phyloP scores from a whole-genome alignment of 2,113 vertebrate genomes.

The Python bivittatus region DNA sequence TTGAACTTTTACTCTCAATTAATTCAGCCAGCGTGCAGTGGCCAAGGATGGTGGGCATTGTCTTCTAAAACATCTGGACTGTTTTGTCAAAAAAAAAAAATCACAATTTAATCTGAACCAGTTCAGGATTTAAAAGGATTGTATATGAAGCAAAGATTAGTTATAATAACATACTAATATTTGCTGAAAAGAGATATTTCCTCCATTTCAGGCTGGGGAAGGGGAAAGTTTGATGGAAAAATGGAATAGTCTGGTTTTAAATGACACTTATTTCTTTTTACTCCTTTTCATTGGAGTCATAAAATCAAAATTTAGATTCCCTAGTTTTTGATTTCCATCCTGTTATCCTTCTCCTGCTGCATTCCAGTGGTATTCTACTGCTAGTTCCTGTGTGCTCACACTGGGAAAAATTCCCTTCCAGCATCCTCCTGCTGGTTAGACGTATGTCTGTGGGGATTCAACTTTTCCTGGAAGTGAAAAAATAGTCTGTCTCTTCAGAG shows the following conservation, averaged over 20 bases:
- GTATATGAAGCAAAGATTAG: not conserved
- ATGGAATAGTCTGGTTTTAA: slow-evolving; percentile 35
- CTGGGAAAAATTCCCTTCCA: slow-evolving; percentile 63
- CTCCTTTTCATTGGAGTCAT: slow-evolving; percentile 50
- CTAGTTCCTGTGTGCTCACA: slow-evolving; percentile 56
- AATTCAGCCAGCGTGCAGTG: not conserved
- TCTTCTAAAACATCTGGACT: not conserved
- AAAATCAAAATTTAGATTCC: slow-evolving; percentile 60
- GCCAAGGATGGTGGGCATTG: not conserved
- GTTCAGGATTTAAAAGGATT: not conserved
- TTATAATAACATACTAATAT: not conserved
- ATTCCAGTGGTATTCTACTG: slow-evolving; percentile 58
- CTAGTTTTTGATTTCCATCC: slow-evolving; percentile 61
- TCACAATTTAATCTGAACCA: not conserved
- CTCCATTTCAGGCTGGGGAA: not conserved
- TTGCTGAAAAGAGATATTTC: slow-evolving; percentile 5
- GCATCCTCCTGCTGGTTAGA: slow-evolving; percentile 61
- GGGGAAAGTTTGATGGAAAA: not conserved
- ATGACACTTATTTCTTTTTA: slow-evolving; percentile 50
- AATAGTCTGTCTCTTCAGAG: slow-evolving; percentile 52
- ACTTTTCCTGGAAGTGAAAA: slow-evolving; percentile 47
- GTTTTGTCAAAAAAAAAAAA: not conserved
- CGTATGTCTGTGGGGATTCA: slow-evolving; percentile 45
- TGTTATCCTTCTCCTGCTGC: slow-evolving; percentile 54
- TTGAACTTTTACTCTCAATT: not conserved